Evolutionary conservation across 2,888 invertebrate genomes (phyloP).

Genomic region (Bibio marci): DNA sequence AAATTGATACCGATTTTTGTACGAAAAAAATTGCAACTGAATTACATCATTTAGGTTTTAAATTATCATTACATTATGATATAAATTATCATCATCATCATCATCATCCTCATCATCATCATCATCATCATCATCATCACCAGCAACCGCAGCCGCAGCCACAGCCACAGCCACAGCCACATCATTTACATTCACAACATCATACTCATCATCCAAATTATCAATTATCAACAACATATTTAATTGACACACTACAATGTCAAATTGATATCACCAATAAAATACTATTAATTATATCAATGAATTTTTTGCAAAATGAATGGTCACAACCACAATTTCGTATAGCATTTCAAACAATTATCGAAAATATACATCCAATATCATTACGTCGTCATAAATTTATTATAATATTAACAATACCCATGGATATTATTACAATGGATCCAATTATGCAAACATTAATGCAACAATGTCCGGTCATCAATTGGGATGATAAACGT

Average conservation of each 20-base stretch:
- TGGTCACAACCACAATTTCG: slow-evolving; percentile 71
- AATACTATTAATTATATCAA: slow-evolving; percentile 63
- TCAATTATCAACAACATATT: slow-evolving; percentile 18
- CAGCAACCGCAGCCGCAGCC: slow-evolving; percentile 15
- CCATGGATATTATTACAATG: slow-evolving; percentile 53
- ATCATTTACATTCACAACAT: too few relatives aligned
- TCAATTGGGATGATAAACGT: slow-evolving; percentile 64
- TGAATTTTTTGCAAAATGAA: slow-evolving; percentile 64
- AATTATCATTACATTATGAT: slow-evolving; percentile 52
- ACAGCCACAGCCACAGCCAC: slow-evolving; percentile 13
- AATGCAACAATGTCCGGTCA: slow-evolving; percentile 50
- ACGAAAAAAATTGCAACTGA: slow-evolving; percentile 51
- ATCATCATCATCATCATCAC: too few relatives aligned
- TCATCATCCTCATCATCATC: slow-evolving; percentile 17
- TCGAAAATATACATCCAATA: slow-evolving; percentile 41
- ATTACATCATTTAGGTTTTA: slow-evolving; percentile 46
- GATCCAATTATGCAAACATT: slow-evolving; percentile 59
- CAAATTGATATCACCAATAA: slow-evolving; percentile 44
- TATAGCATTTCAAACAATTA: slow-evolving; percentile 59
- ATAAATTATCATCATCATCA: slow-evolving; percentile 16
- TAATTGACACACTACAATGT: slow-evolving; percentile 30
- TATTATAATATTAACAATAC: slow-evolving; percentile 37
- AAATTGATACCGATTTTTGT: slow-evolving; percentile 57
- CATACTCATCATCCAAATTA: background rate
- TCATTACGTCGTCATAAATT: slow-evolving; percentile 43